Evolutionary conservation across 2,797 vertebrate genomes (phyloP).

Genomic region (Mus spretus): DNA sequence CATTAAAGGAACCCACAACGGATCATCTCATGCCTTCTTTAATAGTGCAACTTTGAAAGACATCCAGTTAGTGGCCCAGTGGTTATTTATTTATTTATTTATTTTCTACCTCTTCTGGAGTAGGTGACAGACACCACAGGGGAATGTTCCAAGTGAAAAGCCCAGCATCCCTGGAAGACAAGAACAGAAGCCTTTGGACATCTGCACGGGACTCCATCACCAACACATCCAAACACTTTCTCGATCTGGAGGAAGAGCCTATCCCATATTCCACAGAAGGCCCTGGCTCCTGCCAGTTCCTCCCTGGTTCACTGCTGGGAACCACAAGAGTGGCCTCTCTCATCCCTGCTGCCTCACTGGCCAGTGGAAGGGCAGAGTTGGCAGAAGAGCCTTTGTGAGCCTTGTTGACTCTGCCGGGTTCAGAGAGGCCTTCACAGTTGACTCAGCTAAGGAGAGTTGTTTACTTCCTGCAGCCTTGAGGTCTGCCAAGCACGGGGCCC

Average conservation of each 20-base stretch:
- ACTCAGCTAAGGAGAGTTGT: constrained; percentile 80
- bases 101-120: too few species aligned
- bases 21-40: not conserved
- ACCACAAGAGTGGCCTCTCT: not conserved
- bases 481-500: constrained; percentile 52
- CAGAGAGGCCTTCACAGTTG: constrained; percentile 77
- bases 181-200: not conserved
- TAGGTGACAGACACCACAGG: not conserved
- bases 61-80: not conserved
- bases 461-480: constrained; percentile 45
- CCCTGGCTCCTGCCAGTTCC: not conserved
- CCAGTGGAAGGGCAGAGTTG: constrained; percentile 27
- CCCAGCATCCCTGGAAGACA: not conserved
- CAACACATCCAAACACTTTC: not conserved
- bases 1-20: not conserved
- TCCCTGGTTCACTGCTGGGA: not conserved
- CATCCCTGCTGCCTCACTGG: not conserved
- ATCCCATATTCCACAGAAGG: not conserved
- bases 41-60: not conserved
- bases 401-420: constrained; percentile 63
- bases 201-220: not conserved
- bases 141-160: not conserved
- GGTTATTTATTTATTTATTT: too few species aligned
- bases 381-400: constrained; percentile 64
- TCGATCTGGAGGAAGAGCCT: not conserved